Evolutionary conservation across 2,888 invertebrate species (phyloP), one percentile per base, ranked within the genome.

Genomic region (Eremobia ochroleuca): DNA sequence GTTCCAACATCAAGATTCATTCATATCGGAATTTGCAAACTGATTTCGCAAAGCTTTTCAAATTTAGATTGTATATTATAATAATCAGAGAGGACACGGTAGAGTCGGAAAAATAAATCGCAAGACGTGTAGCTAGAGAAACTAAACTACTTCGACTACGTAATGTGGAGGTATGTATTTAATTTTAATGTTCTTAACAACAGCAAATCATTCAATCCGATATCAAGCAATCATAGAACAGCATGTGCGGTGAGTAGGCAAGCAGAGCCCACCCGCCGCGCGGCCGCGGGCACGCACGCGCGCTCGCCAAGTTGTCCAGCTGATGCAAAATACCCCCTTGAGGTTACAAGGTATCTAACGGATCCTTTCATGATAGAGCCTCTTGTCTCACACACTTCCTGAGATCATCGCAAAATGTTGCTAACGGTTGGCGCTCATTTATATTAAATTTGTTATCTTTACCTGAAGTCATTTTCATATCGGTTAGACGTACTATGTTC

Each of bases 281-380:
- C 86, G 88, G 92, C 95, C 93, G 84, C 90, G 64, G 95, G 95
- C 95, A 85, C 91, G 92, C 96, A 96, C 95, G 96, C 94, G 95
- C 80, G 77, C 92, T 91, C 89, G 90, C 86, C 91, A 90, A 93
- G 92, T 90, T 92, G 88, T 84, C 88, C 84, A 85, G 87, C 82
- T 85, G 79, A 82, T 85, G 89, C 84, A 88, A 91, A 91, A 89
- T 90, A 85, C 46, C 81, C 79, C 87, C 85, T 78, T 73, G 59
- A 82, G 82, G 80, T 82, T 79, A 84, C 80, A 82, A 84, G 76
- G 81, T 73, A 76, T 80, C 78, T 83, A 95, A 95, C 94, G 93
- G 94, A 93, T 92, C 89, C 91, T 92, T 84, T 90, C 90, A 87
- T 78, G 77, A 84, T 85, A 82, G 65, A 74, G 31, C 73, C 87